A percentile compares a stretch with the other conserved stretches of the same genome.
Evolutionary conservation across 2,797 vertebrate species (phyloP).

Genomic region (Graptemys geographica): DNA sequence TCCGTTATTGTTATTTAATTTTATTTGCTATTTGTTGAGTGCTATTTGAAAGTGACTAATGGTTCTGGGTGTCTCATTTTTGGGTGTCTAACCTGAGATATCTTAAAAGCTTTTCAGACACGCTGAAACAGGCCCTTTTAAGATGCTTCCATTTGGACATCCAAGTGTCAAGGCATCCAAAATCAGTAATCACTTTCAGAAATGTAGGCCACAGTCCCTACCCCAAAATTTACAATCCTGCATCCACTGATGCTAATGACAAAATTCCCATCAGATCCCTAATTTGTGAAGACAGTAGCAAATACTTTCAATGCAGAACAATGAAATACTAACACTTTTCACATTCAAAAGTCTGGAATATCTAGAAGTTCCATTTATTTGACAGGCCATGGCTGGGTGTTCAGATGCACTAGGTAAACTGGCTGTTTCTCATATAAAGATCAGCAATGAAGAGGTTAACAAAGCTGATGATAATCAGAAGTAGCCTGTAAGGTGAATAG

Average conservation of each 20-base stretch:
- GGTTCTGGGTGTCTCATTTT: not conserved
- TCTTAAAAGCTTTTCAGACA: not conserved
- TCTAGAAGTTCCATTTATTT: not conserved
- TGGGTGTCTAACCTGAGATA: not conserved
- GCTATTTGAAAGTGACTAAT: not conserved
- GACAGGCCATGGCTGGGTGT: not conserved
- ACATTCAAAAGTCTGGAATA: not conserved
- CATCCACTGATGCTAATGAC: rapidly evolving
- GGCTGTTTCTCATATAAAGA: not conserved
- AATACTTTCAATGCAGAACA: not conserved
- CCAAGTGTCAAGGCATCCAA: not conserved
- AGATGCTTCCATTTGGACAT: not conserved
- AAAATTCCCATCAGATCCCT: not conserved
- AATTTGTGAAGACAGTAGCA: not conserved
- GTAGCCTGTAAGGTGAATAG: not conserved
- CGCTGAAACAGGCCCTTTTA: not conserved
- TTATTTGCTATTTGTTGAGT: not conserved
- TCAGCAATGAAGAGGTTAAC: not conserved
- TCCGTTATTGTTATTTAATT: not conserved
- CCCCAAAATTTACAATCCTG: not conserved
- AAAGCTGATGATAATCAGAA: not conserved
- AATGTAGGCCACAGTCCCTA: not conserved
- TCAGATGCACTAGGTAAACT: not conserved
- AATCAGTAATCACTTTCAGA: no score
- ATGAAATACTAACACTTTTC: not conserved